Conservation (phyloP, 2,113 vertebrate genomes). For the Aptenodytes patagonicus region DNA sequence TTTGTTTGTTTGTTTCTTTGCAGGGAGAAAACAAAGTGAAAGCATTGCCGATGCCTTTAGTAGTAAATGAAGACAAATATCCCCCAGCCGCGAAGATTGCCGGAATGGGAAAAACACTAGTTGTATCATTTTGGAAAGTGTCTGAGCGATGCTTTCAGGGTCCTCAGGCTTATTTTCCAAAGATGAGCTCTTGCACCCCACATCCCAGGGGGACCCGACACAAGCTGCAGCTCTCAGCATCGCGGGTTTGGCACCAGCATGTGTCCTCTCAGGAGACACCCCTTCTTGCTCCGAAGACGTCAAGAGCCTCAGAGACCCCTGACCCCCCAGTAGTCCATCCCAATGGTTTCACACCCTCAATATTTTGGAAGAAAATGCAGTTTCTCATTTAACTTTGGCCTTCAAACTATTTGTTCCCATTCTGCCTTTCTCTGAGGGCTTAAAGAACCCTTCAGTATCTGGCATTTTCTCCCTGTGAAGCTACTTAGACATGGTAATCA, state of each 20-base stretch:
- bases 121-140: not conserved
- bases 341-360: not conserved
- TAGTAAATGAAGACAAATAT: slow-evolving; percentile 65
- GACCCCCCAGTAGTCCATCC: not conserved
- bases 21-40: slow-evolving; percentile 28
- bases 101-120: not conserved
- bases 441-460: slow-evolving; percentile 33
- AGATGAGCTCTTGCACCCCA: not conserved
- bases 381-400: not conserved
- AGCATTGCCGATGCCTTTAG: slow-evolving; percentile 45
- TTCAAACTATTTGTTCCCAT: slow-evolving; percentile 2
- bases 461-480: slow-evolving; percentile 39
- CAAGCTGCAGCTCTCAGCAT: not conserved
- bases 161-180: not conserved
- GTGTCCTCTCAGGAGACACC: not conserved
- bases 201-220: rapidly evolving
- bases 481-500: slow-evolving; percentile 58
- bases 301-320: not conserved
- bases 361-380: not conserved
- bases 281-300: not conserved
- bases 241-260: rapidly evolving
- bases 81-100: not conserved
- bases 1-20: not conserved
- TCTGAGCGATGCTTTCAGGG: not conserved
- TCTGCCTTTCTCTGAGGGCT: slow-evolving; percentile 11